A percentile compares a stretch with the other conserved stretches of the same genome.
phyloP scores from a whole-genome alignment of 2,797 vertebrate species.

The Notamacropus eugenii region DNA sequence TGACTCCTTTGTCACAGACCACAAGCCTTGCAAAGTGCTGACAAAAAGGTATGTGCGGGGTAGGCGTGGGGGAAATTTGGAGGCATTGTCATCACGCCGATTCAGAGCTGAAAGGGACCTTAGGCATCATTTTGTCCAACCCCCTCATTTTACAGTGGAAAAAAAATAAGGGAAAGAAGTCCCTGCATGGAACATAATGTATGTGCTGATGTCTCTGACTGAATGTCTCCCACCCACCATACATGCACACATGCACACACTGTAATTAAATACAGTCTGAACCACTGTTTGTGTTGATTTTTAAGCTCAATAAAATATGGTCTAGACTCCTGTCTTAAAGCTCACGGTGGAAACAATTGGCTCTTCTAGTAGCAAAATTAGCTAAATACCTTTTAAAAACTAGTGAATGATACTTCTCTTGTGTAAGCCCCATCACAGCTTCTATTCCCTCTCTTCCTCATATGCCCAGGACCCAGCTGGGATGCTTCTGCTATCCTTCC shows the following conservation, averaged over 20 bases:
- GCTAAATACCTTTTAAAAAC: background rate
- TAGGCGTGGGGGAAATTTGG: background rate
- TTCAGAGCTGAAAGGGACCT: background rate
- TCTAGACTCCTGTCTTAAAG: background rate
- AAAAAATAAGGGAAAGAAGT: background rate
- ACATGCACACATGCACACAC: background rate
- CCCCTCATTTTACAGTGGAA: background rate
- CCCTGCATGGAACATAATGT: background rate
- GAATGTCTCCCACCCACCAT: background rate
- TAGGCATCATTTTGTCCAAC: background rate
- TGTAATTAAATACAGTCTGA: background rate
- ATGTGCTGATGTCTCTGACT: background rate
- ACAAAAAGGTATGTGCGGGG: background rate
- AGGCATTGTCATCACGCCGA: background rate
- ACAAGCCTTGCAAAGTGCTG: background rate
- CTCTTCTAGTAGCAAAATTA: background rate
- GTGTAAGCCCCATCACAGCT: background rate
- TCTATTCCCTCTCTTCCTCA: background rate
- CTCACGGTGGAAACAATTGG: background rate
- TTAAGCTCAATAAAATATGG: background rate
- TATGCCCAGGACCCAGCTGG: background rate
- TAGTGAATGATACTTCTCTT: background rate
- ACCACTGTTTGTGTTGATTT: background rate
- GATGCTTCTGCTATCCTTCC: background rate
- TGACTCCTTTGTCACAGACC: background rate